Evolutionary conservation across 2,888 invertebrate species (phyloP).

Genomic region (Polia nebulosa): DNA sequence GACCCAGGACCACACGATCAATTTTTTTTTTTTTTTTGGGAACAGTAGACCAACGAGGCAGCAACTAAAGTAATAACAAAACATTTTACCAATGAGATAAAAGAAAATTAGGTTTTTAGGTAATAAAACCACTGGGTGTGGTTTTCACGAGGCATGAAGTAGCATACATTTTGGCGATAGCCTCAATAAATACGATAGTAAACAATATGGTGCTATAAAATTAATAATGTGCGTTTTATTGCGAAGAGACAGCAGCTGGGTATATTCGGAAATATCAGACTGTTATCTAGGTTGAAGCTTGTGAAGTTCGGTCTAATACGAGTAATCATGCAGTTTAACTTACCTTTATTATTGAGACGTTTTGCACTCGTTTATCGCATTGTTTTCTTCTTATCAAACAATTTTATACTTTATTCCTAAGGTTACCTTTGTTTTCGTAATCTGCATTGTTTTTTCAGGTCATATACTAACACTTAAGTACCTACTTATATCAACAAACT

Average conservation of each 20-base stretch:
- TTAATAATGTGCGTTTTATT: slow-evolving; percentile 28
- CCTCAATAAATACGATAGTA: slow-evolving; percentile 34
- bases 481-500: no score
- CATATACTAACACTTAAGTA: not conserved
- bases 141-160: slow-evolving; percentile 12
- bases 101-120: not conserved
- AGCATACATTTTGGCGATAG: slow-evolving; percentile 36
- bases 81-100: not conserved
- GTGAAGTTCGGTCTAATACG: not conserved
- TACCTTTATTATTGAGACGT: slow-evolving; percentile 22
- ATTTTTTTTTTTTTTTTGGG: no score
- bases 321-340: slow-evolving; percentile 32
- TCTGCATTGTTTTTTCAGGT: not conserved
- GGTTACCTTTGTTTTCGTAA: not conserved
- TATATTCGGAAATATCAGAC: not conserved
- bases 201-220: slow-evolving; percentile 29
- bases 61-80: not conserved
- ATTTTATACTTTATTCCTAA: not conserved
- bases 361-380: not conserved
- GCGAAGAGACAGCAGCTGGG: slow-evolving; percentile 6
- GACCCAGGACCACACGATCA: not conserved
- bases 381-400: not conserved
- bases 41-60: not conserved
- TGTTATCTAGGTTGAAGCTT: not conserved
- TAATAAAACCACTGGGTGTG: slow-evolving; percentile 30